These are phyloP conservation scores for Drosophila birchii DNA, from an alignment of 2,888 invertebrate species.

Conservation along the genomic window DNA sequence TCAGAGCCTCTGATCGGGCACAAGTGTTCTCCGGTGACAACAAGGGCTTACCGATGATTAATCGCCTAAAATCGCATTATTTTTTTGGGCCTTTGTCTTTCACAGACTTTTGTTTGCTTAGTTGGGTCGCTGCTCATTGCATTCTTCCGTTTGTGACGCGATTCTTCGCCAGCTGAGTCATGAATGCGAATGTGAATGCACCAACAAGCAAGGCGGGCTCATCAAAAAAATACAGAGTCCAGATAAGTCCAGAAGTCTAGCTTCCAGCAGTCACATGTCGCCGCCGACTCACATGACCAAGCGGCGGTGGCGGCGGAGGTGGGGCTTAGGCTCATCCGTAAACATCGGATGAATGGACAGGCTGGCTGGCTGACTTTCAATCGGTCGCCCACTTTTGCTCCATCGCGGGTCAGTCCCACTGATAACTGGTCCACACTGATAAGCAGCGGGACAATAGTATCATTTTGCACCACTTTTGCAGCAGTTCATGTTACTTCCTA, in stretches of 20 bases:
- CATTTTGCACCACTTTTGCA: constrained; percentile 21
- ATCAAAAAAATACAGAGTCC: constrained; percentile 9
- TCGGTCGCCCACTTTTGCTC: constrained; percentile 26
- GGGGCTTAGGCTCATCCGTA: constrained; percentile 28
- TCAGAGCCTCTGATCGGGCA: not conserved
- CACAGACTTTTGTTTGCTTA: constrained; percentile 42
- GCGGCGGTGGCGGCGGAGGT: not conserved
- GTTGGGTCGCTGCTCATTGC: constrained; percentile 18
- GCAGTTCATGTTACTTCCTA: constrained; percentile 30
- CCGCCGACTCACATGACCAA: constrained; percentile 63
- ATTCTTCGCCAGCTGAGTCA: constrained; percentile 18
- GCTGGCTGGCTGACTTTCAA: not conserved
- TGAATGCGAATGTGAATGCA: constrained; percentile 38
- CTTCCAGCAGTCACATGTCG: constrained; percentile 62
- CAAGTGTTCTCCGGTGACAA: constrained; percentile 38
- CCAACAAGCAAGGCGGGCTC: constrained; percentile 28
- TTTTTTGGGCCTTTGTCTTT: constrained; percentile 43
- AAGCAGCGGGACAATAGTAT: constrained; percentile 16
- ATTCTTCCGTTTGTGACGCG: constrained; percentile 40
- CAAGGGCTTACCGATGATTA: constrained; percentile 40
- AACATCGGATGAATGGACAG: constrained; percentile 28
- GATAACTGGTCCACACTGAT: constrained; percentile 42
- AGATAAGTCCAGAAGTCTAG: constrained; percentile 43
- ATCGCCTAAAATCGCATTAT: constrained; percentile 9
- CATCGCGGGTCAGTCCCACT: constrained; percentile 15